Base-by-base conservation (phyloP, 92 coral and sea anemone genomes). In the Diadumene lineata region DNA sequence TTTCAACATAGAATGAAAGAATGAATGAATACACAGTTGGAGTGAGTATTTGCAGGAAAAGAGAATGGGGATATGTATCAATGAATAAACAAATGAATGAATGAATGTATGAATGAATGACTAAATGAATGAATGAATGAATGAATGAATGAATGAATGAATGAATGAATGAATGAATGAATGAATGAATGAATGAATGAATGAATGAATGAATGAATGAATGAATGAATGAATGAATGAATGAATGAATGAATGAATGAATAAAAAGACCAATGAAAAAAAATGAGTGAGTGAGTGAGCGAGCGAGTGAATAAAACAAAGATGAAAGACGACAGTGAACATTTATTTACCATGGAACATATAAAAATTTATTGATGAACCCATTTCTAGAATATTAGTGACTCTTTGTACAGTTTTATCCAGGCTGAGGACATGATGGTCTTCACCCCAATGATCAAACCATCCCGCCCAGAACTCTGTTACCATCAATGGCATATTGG, bases 391-490 rank as follows among this genome's bases (percentile, higher is more conserved):
- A 27, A 96, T 96, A 64, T 83, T 78, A 13, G 78, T 66, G 33
- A 86, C 80, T 19, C 63, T 84, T 33, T 74, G 63, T 43, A 82
- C 88, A 15, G 84, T 82, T 23, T 57, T 72, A 0, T 80, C 87
- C n/a, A 72, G 55, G n/a, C 60, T 65, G 33, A 82, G 68, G 11
- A 73, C 76, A 50, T 86, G 84, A 34, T 91, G 97, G 23, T 77
- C 80, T 53, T 86, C 89, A 13, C 93, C 86, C 99, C 99, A 96
- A 68, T 88, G 99, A 71, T 96, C 99, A 86, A 89, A 96, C 99
- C 99, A 96, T 50, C 99, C 99, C 6, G 93, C 78, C 99, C 99
- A 96, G 70, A 80, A 96, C 78, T 96, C 99, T 34, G 88, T 76
- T 55, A 96, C 97, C 97, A 96, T 88, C 13, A 85, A 72, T 3